Percentiles rank a stretch among this genome's conserved stretches.
These are phyloP conservation scores for Perca fluviatilis DNA, from an alignment of 2,113 vertebrate species.

Conservation along the genomic window DNA sequence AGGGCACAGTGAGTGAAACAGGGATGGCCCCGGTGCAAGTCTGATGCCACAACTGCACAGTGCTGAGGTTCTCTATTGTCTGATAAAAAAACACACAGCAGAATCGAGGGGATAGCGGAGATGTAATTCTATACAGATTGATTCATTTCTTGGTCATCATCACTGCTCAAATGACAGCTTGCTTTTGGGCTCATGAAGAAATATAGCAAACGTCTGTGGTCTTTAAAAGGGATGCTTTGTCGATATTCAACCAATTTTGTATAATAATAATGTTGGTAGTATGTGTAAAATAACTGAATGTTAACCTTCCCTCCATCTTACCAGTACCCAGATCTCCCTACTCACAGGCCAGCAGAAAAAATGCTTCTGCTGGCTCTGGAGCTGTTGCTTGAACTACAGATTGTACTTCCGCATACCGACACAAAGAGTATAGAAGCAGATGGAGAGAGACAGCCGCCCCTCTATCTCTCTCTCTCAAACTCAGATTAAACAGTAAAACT, in stretches of 20 bases:
- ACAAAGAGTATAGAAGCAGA: too few relatives aligned
- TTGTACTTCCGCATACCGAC: too few relatives aligned
- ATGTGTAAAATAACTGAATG: too few relatives aligned
- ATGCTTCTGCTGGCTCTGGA: too few relatives aligned
- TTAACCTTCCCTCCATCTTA: too few relatives aligned
- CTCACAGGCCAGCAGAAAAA: too few relatives aligned
- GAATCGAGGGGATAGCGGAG: slow-evolving; percentile 1
- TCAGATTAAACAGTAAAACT: not conserved
- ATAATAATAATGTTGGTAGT: too few relatives aligned
- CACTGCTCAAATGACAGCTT: slow-evolving; percentile 13
- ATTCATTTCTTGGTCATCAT: slow-evolving; percentile 4
- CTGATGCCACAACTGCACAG: slow-evolving; percentile 46
- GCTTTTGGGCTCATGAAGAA: slow-evolving; percentile 2
- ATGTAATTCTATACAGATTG: slow-evolving; percentile 10
- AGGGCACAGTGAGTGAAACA: slow-evolving; percentile 56
- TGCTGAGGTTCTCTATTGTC: slow-evolving; percentile 20
- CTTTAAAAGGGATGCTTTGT: slow-evolving; percentile 10
- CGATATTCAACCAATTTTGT: too few relatives aligned
- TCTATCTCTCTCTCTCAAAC: too few relatives aligned
- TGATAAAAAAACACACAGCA: slow-evolving; percentile 1
- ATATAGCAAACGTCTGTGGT: slow-evolving; percentile 22
- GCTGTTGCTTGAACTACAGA: too few relatives aligned
- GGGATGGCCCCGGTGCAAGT: slow-evolving; percentile 43
- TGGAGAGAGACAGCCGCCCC: too few relatives aligned
- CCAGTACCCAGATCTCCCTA: too few relatives aligned